Evolutionary conservation across 2,113 vertebrate species (phyloP).

Genomic region (Caranx melampygus): DNA sequence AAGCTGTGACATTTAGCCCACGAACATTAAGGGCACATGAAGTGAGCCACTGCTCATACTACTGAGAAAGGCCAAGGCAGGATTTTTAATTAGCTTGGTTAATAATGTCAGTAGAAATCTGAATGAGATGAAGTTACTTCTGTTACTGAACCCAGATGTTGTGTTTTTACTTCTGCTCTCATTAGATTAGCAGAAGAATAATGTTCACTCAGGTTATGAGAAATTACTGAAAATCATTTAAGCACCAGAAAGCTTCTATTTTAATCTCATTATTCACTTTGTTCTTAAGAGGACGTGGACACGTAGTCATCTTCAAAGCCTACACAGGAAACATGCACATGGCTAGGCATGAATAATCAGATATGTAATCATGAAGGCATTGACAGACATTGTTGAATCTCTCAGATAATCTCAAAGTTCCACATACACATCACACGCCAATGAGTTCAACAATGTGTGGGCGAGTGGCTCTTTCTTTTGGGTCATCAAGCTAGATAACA

Average conservation of each 20-base stretch:
- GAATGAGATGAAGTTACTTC: background rate
- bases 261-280: background rate
- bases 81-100: background rate
- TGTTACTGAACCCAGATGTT: background rate
- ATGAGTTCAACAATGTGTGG: conserved; percentile 43
- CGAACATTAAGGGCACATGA: background rate
- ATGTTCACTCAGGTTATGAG: background rate
- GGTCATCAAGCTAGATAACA: conserved; percentile 68
- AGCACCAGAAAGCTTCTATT: background rate
- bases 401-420: conserved; percentile 16
- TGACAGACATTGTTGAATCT: conserved; percentile 12
- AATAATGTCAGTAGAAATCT: background rate
- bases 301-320: background rate
- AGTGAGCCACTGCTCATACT: background rate
- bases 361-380: conserved; percentile 8
- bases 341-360: conserved; percentile 8
- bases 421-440: conserved; percentile 18
- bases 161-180: background rate
- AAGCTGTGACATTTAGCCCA: background rate
- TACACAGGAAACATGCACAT: conserved; percentile 3
- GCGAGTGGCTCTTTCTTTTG: conserved; percentile 50
- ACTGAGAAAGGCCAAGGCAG: background rate
- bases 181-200: background rate
- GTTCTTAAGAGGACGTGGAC: background rate
- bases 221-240: background rate